These are phyloP conservation scores for Drosophila fulvimacula DNA, from an alignment of 2,888 invertebrate species.

Conservation along the genomic window DNA sequence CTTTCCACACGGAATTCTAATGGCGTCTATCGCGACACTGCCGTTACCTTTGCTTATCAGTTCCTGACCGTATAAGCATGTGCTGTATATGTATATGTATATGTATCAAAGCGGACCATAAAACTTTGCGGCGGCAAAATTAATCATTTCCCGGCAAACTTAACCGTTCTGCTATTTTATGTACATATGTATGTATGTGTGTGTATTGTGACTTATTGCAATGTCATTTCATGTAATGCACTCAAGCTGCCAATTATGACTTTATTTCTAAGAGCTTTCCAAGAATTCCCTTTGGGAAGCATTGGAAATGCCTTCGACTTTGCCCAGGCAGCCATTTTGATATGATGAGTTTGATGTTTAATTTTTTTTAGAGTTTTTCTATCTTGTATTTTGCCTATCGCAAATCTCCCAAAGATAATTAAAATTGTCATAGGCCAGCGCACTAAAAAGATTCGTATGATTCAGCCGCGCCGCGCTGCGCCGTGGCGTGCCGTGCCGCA, in stretches of 20 bases:
- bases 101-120: conserved; percentile 35
- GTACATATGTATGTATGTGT: neutral
- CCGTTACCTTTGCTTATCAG: conserved; percentile 41
- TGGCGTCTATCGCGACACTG: conserved; percentile 24
- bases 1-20: conserved; percentile 27
- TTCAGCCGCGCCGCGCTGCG: conserved; percentile 18
- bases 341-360: conserved; percentile 12
- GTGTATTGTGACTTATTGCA: conserved; percentile 30
- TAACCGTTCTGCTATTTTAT: conserved; percentile 23
- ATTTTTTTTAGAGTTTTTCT: neutral
- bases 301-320: conserved; percentile 36
- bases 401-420: conserved; percentile 20
- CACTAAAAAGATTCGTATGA: conserved; percentile 15
- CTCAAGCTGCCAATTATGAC: neutral
- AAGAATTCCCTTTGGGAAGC: conserved; percentile 2
- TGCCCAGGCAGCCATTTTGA: conserved; percentile 26
- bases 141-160: conserved; percentile 52
- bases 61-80: conserved; percentile 18
- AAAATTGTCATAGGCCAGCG: conserved; percentile 12
- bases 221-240: conserved; percentile 28
- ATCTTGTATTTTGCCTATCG: neutral
- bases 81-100: neutral
- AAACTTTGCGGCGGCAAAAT: conserved; percentile 41
- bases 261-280: conserved; percentile 1
- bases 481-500: no score